Evolutionary conservation across 1,140 invertebrate species (phyloP).

Genomic region (Doryteuthis pealeii): DNA sequence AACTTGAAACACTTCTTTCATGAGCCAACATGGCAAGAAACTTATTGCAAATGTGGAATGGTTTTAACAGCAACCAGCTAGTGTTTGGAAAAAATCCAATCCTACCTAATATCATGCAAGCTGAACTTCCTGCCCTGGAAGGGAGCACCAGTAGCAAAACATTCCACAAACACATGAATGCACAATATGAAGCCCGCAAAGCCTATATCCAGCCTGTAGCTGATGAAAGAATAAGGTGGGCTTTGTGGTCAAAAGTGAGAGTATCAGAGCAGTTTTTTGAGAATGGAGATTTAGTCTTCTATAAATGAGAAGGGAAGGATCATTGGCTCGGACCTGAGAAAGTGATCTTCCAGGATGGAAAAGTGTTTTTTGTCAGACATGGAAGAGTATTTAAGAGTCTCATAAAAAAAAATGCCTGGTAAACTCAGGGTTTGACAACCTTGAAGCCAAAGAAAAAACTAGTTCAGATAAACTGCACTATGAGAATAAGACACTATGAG

Average conservation of each 20-base stretch:
- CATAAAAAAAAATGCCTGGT: conserved; percentile 18
- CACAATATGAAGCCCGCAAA: conserved; percentile 24
- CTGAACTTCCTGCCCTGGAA: conserved; percentile 19
- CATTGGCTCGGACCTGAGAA: conserved; percentile 18
- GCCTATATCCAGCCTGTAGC: conserved; percentile 26
- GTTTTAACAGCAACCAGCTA: conserved; percentile 33
- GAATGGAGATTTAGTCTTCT: conserved; percentile 29
- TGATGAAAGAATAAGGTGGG: conserved; percentile 23
- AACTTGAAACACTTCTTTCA: conserved; percentile 18
- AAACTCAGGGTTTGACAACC: neutral
- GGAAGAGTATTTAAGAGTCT: conserved; percentile 22
- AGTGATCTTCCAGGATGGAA: conserved; percentile 24
- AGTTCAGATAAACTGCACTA: neutral
- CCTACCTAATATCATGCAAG: conserved; percentile 24
- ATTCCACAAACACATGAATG: conserved; percentile 27
- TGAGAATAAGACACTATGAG: neutral
- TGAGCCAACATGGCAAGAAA: conserved; percentile 34
- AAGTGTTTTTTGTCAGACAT: conserved; percentile 30
- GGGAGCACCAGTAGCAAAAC: conserved; percentile 23
- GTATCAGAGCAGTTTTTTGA: conserved; percentile 27
- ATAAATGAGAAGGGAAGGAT: conserved; percentile 26
- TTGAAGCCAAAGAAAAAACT: neutral
- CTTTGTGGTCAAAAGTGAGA: conserved; percentile 26
- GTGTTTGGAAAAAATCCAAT: conserved; percentile 31
- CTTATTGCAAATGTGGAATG: conserved; percentile 34